Evolutionary conservation across 2,888 invertebrate species (phyloP), one percentile per base, ranked within the genome.

Genomic region (Polyommatus icarus): DNA sequence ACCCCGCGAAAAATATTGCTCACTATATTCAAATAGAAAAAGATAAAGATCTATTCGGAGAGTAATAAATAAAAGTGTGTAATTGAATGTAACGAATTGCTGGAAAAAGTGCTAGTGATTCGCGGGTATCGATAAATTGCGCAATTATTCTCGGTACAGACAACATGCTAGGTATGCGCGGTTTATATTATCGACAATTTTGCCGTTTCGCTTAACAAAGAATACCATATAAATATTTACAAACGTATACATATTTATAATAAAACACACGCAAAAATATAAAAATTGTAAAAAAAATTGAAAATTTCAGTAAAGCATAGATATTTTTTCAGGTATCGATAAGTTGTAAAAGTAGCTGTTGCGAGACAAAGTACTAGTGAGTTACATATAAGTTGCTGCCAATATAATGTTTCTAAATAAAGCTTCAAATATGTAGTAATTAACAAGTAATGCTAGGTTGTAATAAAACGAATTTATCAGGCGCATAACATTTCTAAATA

Each of bases 111-210:
- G 29, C 75, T 75, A 57, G 72, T 75, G 79, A 77, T 75, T 80
- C 79, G 71, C 82, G 61, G 61, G 82, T 83, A 83, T 83, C 83
- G 82, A 82, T 83, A 81, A 82, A 77, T 78, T 78, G 61, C 73
- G 76, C 83, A 81, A 81, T 82, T 67, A 67, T 67, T 67, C 29
- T 24, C 24, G 20, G 20, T 15, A 67, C 61, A 67, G 61, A 67
- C 10, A 24, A 67, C 8, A 67, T 67, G 24, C 29, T 67, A 67
- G 29, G 15, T 15, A 15, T 20, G 15, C 24, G 61, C 8, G 10
- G 0, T 5, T 15, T 29, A 6, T 67, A 29, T 67, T 67, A 29
- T 67, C 24, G 29, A 67, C 15, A 15, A 50, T 50, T 50, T 50
- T 10, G 36, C 8, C 8, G 2, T 1, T 40, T 46, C 46, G 46